Evolutionary conservation across 2,888 invertebrate species (phyloP).

Genomic region (Timandra comae): DNA sequence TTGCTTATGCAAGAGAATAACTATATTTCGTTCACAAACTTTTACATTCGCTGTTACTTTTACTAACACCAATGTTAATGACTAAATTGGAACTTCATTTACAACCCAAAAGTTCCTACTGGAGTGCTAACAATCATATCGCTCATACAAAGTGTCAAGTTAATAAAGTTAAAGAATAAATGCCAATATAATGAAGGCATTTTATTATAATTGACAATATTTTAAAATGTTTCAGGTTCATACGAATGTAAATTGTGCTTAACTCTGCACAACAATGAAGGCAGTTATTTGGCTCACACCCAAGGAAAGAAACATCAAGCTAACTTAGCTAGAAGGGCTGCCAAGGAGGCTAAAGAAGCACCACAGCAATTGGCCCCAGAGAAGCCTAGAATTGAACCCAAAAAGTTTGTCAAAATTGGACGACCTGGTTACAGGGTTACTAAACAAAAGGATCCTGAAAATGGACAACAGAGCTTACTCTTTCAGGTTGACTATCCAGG

Average conservation of each 20-base stretch:
- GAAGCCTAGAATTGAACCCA: constrained; percentile 97
- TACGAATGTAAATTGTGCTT: constrained; percentile 99
- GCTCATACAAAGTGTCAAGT: too few relatives aligned
- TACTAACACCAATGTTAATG: too few relatives aligned
- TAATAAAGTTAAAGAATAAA: too few relatives aligned
- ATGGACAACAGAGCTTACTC: constrained; percentile 96
- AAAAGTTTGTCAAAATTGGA: constrained; percentile 99
- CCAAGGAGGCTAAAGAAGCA: constrained; percentile 98
- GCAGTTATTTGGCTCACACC: constrained; percentile 98
- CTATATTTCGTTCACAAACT: too few relatives aligned
- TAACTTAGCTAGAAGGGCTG: constrained; percentile 97
- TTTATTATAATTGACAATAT: not conserved
- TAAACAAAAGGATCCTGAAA: constrained; percentile 97
- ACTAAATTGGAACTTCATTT: too few relatives aligned
- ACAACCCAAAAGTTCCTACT: too few relatives aligned
- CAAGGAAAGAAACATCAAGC: constrained; percentile 99
- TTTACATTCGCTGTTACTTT: too few relatives aligned
- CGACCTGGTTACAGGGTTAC: constrained; percentile 99
- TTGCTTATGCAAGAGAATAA: too few relatives aligned
- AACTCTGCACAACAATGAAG: constrained; percentile 99
- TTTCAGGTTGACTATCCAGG: constrained; percentile 97
- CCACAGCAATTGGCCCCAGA: constrained; percentile 96
- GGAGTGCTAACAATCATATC: too few relatives aligned
- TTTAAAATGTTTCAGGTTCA: constrained; percentile 77
- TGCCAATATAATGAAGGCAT: constrained; percentile 11